A percentile compares a stretch with the other conserved stretches of the same genome.
These are phyloP conservation scores for Dendrolimus pini DNA, from an alignment of 2,888 invertebrate genomes.

Conservation along the genomic window DNA sequence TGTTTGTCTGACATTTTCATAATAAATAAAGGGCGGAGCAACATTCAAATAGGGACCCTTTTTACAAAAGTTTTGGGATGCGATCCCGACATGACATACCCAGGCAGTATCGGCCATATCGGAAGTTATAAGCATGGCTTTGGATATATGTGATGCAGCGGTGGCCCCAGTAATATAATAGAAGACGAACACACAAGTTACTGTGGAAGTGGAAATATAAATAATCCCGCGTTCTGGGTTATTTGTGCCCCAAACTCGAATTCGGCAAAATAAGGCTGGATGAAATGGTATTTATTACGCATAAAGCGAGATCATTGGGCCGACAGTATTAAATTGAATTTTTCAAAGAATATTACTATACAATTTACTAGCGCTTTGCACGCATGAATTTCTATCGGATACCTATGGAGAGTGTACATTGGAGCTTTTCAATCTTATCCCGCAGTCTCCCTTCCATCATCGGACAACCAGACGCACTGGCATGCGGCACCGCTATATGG, in stretches of 20 bases:
- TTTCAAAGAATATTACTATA: not conserved
- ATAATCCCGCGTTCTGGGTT: constrained; percentile 29
- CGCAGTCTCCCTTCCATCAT: no score
- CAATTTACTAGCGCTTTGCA: no score
- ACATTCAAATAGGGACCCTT: constrained; percentile 19
- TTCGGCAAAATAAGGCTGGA: constrained; percentile 15
- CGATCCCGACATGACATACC: constrained; percentile 25
- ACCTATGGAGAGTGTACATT: no score
- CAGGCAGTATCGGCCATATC: constrained; percentile 28
- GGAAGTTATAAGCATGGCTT: constrained; percentile 26
- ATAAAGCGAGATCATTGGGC: constrained; percentile 22
- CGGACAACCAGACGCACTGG: no score
- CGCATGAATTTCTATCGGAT: no score
- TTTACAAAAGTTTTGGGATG: constrained; percentile 24
- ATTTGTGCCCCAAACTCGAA: constrained; percentile 25
- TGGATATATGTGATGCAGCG: constrained; percentile 18
- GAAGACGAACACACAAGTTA: constrained; percentile 24
- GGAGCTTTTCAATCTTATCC: no score
- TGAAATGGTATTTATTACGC: constrained; percentile 31
- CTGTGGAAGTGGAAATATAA: constrained; percentile 33
- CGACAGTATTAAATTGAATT: constrained; percentile 24
- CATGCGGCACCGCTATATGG: no score
- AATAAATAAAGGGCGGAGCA: constrained; percentile 22
- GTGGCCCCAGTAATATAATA: constrained; percentile 28
- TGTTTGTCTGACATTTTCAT: constrained; percentile 22